These are phyloP conservation scores for Buceros bicornis DNA, from an alignment of 2,797 vertebrate species.

Conservation along the genomic window DNA sequence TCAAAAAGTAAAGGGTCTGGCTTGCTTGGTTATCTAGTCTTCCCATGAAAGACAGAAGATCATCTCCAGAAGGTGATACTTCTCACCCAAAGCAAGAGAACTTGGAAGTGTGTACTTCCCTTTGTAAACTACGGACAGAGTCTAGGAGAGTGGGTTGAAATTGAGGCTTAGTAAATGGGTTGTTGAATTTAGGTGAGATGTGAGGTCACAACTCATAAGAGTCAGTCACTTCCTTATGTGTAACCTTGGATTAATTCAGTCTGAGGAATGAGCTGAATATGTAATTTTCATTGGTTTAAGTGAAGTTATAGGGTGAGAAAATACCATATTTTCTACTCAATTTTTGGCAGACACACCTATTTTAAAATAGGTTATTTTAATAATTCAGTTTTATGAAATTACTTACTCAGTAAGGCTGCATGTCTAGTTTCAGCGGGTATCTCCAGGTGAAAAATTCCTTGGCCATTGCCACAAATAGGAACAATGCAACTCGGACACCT, in stretches of 20 bases:
- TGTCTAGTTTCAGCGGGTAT: conserved; percentile 16
- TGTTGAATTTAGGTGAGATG: not conserved
- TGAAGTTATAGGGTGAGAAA: not conserved
- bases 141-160: not conserved
- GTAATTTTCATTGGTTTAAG: not conserved
- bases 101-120: not conserved
- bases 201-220: not conserved
- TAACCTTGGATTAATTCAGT: not conserved
- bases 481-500: conserved; percentile 33
- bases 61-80: not conserved
- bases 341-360: not conserved
- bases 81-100: not conserved
- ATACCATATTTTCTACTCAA: not conserved
- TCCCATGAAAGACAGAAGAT: not conserved
- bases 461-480: conserved; percentile 37
- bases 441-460: conserved; percentile 62
- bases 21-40: not conserved
- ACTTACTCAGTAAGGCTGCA: not conserved
- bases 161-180: not conserved
- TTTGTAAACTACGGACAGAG: not conserved
- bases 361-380: not conserved
- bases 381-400: not conserved
- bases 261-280: not conserved
- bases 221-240: not conserved
- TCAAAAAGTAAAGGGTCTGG: not conserved